Conservation (phyloP, 23 tunicate genomes). For the Styela plicata region DNA sequence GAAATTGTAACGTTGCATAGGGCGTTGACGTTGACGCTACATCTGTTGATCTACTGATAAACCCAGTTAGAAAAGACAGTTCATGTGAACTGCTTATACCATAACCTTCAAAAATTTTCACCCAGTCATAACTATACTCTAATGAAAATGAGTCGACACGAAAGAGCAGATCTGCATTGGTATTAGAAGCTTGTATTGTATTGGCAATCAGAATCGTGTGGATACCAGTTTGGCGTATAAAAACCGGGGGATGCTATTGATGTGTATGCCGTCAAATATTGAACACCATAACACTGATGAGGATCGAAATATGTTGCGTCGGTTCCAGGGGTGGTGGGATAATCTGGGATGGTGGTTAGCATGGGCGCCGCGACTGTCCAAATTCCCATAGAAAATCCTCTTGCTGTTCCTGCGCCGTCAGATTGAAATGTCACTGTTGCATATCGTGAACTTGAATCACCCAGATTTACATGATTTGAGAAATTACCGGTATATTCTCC, state of each 20-base stretch:
- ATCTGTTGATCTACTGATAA: background rate
- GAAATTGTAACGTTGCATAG: background rate
- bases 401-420: slow-evolving; percentile 3
- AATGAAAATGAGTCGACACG: background rate
- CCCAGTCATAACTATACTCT: background rate
- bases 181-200: background rate
- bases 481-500: background rate
- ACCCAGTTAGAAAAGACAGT: background rate
- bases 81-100: background rate
- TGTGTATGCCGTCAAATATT: background rate
- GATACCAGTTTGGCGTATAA: slow-evolving; percentile 18
- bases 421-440: slow-evolving; percentile 16
- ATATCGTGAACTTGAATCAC: background rate
- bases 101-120: slow-evolving; percentile 4
- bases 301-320: too few species aligned
- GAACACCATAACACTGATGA: background rate
- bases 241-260: background rate
- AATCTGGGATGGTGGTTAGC: too few species aligned
- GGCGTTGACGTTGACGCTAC: background rate
- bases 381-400: slow-evolving; percentile 10
- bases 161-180: background rate
- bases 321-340: too few species aligned
- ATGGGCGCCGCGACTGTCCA: too few species aligned
- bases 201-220: slow-evolving; percentile 15
- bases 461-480: background rate